A percentile compares a stretch with the other conserved stretches of the same genome.
Evolutionary conservation across 2,888 invertebrate species (phyloP).

Genomic region (Smittia sp.): DNA sequence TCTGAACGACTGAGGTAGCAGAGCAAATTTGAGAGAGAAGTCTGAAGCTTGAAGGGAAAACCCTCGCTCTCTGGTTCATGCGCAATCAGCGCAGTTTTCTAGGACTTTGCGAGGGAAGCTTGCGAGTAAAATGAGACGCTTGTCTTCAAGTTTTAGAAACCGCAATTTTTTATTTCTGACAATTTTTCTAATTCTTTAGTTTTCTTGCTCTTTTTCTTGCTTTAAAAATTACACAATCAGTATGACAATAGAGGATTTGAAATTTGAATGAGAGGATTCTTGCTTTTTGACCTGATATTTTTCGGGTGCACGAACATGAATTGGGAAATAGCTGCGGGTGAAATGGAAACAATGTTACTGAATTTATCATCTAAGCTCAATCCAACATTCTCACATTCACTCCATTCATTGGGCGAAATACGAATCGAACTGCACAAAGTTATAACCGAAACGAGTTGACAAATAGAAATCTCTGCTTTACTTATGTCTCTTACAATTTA

Average conservation of each 20-base stretch:
- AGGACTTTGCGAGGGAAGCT: neutral
- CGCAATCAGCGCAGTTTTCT: neutral
- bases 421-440: neutral
- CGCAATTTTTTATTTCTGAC: constrained; percentile 35
- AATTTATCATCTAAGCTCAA: neutral
- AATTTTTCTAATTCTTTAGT: constrained; percentile 27
- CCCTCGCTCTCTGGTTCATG: neutral
- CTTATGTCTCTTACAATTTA: constrained; percentile 29
- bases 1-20: constrained; percentile 23
- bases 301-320: neutral
- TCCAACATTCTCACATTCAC: neutral
- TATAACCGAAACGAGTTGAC: neutral
- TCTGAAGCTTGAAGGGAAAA: neutral
- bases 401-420: neutral
- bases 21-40: neutral
- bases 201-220: neutral
- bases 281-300: neutral
- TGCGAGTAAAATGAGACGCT: neutral
- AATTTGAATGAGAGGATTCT: neutral
- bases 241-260: neutral
- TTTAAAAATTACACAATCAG: constrained; percentile 25
- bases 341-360: neutral
- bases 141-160: constrained; percentile 27
- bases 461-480: neutral
- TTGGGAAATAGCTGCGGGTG: neutral